Conservation (phyloP, 2,113 vertebrate species). For the Siniperca chuatsi region DNA sequence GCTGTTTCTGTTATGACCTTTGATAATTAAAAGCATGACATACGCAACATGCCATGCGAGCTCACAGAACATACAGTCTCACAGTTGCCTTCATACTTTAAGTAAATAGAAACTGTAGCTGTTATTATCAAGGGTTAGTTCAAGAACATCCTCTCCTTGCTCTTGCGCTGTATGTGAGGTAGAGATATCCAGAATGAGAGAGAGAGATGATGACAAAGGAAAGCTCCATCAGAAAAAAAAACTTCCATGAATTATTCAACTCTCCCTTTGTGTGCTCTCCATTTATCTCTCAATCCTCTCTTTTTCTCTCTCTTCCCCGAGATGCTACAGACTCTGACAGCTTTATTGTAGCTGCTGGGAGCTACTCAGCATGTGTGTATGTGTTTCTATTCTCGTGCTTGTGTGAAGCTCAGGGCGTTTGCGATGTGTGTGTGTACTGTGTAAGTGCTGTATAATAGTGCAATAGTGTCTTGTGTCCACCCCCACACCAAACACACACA, state of each 20-base stretch:
- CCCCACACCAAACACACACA: slow-evolving; percentile 28
- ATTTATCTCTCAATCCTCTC: slow-evolving; percentile 73
- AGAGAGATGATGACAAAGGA: slow-evolving; percentile 44
- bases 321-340: slow-evolving; percentile 69
- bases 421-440: slow-evolving; percentile 18
- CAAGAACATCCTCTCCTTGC: slow-evolving; percentile 42
- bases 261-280: slow-evolving; percentile 70
- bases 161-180: slow-evolving; percentile 19
- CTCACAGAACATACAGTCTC: background rate
- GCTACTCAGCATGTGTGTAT: slow-evolving; percentile 22
- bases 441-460: slow-evolving; percentile 50
- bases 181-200: slow-evolving; percentile 22
- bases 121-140: slow-evolving; percentile 50
- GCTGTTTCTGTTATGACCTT: background rate
- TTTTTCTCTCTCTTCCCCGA: slow-evolving; percentile 48
- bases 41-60: background rate
- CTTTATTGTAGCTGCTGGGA: slow-evolving; percentile 77
- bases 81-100: background rate
- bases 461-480: slow-evolving; percentile 40
- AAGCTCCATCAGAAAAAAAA: slow-evolving; percentile 60
- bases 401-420: slow-evolving; percentile 40
- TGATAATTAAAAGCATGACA: background rate
- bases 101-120: slow-evolving; percentile 29
- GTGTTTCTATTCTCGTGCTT: slow-evolving; percentile 16
- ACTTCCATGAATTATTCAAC: slow-evolving; percentile 83